phyloP scores from a whole-genome alignment of 1,140 invertebrate genomes.

The Drosophila arawakana region DNA sequence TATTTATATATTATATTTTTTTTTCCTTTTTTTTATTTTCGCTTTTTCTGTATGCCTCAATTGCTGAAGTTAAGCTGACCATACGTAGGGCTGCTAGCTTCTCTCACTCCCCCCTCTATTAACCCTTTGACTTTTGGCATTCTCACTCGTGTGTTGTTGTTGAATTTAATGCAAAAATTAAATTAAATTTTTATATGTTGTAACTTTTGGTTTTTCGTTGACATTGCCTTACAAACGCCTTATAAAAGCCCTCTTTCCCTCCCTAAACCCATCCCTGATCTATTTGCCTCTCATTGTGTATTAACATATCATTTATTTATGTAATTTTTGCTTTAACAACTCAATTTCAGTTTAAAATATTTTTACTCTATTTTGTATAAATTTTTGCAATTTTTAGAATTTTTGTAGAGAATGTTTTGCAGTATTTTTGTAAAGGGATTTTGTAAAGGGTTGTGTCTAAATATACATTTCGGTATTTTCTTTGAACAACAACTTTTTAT shows the following conservation, averaged over 20 bases:
- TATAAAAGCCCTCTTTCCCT: not conserved
- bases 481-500: slow-evolving; percentile 28
- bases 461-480: slow-evolving; percentile 28
- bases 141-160: slow-evolving; percentile 15
- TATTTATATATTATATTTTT: not conserved
- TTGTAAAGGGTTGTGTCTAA: slow-evolving; percentile 46
- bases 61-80: slow-evolving; percentile 23
- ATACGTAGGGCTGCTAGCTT: not conserved
- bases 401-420: not conserved
- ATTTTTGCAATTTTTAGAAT: not conserved
- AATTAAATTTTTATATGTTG: slow-evolving; percentile 57
- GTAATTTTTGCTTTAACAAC: slow-evolving; percentile 12
- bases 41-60: slow-evolving; percentile 28
- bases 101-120: not conserved
- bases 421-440: slow-evolving; percentile 4
- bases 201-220: slow-evolving; percentile 24
- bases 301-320: slow-evolving; percentile 46
- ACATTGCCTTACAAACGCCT: not conserved
- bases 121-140: slow-evolving; percentile 51
- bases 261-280: not conserved
- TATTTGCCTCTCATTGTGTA: slow-evolving; percentile 10
- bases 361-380: slow-evolving; percentile 3
- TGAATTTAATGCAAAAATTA: slow-evolving; percentile 37
- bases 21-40: slow-evolving; percentile 10
- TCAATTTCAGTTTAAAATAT: slow-evolving; percentile 36